Conservation (phyloP, 1,140 invertebrate genomes). For the Euwallacea fornicatus region DNA sequence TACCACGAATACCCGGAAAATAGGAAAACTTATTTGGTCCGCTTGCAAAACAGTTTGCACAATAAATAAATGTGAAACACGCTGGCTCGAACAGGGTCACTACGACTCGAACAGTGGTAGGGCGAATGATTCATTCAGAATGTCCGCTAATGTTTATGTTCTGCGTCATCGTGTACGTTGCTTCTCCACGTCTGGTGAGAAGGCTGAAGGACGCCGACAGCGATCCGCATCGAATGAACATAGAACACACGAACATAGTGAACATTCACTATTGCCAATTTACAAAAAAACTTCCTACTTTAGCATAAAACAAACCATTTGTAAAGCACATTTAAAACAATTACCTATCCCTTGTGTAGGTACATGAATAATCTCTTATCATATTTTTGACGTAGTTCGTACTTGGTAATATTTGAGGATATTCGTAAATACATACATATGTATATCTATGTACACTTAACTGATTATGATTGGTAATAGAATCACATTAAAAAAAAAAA, state of each 20-base stretch:
- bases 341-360: too few species aligned
- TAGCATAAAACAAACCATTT: too few species aligned
- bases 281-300: neutral
- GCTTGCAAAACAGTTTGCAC: conserved; percentile 22
- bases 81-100: conserved; percentile 40
- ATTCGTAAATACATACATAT: too few species aligned
- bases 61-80: conserved; percentile 36
- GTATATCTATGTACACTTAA: too few species aligned
- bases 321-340: too few species aligned
- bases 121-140: conserved; percentile 43
- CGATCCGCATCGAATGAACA: conserved; percentile 13
- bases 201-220: conserved; percentile 36
- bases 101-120: conserved; percentile 24
- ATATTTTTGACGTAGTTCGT: too few species aligned
- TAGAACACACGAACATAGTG: neutral
- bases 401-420: too few species aligned
- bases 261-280: conserved; percentile 9
- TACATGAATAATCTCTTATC: too few species aligned
- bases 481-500: too few species aligned
- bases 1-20: conserved; percentile 8
- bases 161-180: conserved; percentile 41
- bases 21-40: conserved; percentile 1
- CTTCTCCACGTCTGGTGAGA: conserved; percentile 13
- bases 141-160: conserved; percentile 44
- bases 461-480: too few species aligned